A percentile compares a stretch with the other conserved stretches of the same genome.
These are phyloP conservation scores for Laspeyria flexula DNA, from an alignment of 2,888 invertebrate species.

Conservation along the genomic window DNA sequence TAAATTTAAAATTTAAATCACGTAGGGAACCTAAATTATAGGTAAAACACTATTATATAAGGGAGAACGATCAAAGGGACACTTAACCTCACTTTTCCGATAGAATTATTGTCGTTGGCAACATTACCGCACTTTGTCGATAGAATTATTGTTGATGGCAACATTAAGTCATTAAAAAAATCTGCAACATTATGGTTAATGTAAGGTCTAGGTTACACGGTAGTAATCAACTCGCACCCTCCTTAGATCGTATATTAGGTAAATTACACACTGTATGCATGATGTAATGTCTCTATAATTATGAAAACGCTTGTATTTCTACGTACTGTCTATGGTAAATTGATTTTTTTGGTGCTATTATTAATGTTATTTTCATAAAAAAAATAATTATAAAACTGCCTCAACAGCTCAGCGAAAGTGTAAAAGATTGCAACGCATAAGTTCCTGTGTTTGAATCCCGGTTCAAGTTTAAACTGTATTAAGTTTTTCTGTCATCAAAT, in stretches of 20 bases:
- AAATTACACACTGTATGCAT: conserved; percentile 12
- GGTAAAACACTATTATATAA: not conserved
- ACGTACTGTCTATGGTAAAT: too few relatives aligned
- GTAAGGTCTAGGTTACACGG: conserved; percentile 15
- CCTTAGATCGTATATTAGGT: conserved; percentile 11
- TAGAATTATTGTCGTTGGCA: not conserved
- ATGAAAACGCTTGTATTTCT: not conserved
- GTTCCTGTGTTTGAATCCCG: too few relatives aligned
- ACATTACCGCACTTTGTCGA: conserved; percentile 17
- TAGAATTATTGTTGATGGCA: not conserved
- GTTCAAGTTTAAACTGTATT: too few relatives aligned
- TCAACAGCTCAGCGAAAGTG: too few relatives aligned
- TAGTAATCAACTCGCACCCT: conserved; percentile 23
- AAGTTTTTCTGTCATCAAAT: too few relatives aligned
- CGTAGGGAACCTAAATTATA: not conserved
- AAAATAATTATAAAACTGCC: too few relatives aligned
- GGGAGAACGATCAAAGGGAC: not conserved
- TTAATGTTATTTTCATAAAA: too few relatives aligned
- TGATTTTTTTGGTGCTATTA: too few relatives aligned
- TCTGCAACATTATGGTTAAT: conserved; percentile 6
- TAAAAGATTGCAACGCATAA: too few relatives aligned
- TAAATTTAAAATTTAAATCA: not conserved
- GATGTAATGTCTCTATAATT: conserved; percentile 18
- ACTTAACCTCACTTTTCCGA: conserved; percentile 15
- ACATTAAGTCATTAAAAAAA: conserved; percentile 26